Percentiles rank a stretch among this genome's conserved stretches.
phyloP scores from a whole-genome alignment of 2,888 invertebrate genomes.

The Drosophila macrospina region DNA sequence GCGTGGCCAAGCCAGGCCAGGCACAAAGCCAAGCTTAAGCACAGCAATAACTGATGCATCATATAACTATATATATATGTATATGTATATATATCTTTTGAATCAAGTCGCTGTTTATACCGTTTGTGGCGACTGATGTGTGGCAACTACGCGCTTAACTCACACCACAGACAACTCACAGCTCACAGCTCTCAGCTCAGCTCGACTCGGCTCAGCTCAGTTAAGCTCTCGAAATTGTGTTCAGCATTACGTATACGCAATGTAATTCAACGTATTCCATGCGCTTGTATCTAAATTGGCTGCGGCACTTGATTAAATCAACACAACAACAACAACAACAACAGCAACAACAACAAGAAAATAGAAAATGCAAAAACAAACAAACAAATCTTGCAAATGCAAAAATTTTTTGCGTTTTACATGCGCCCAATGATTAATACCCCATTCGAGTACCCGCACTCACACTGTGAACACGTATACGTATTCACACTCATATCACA shows the following conservation, averaged over 20 bases:
- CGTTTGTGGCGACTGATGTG: slow-evolving; percentile 59
- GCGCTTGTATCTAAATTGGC: slow-evolving; percentile 59
- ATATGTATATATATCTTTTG: neutral
- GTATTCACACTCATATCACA: slow-evolving; percentile 22
- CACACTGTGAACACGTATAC: slow-evolving; percentile 20
- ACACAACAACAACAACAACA: slow-evolving; percentile 42
- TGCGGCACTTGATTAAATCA: slow-evolving; percentile 76
- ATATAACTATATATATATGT: slow-evolving; percentile 19
- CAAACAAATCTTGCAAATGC: slow-evolving; percentile 58
- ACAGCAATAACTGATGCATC: slow-evolving; percentile 48
- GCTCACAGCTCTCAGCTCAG: slow-evolving; percentile 3
- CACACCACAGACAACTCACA: slow-evolving; percentile 53
- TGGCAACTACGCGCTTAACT: slow-evolving; percentile 72
- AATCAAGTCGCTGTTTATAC: slow-evolving; percentile 22
- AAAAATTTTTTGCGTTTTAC: slow-evolving; percentile 66
- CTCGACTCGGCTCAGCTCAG: too few species aligned
- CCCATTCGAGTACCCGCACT: slow-evolving; percentile 17
- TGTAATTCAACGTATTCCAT: slow-evolving; percentile 30
- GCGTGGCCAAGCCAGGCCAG: slow-evolving; percentile 52
- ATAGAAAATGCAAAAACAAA: neutral
- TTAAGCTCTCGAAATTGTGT: slow-evolving; percentile 1
- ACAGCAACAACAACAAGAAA: slow-evolving; percentile 21
- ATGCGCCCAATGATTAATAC: slow-evolving; percentile 46
- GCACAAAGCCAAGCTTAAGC: slow-evolving; percentile 54
- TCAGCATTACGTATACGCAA: slow-evolving; percentile 73